These are phyloP conservation scores for Pantherophis vulpinus DNA, from an alignment of 2,797 vertebrate species.

Conservation along the genomic window DNA sequence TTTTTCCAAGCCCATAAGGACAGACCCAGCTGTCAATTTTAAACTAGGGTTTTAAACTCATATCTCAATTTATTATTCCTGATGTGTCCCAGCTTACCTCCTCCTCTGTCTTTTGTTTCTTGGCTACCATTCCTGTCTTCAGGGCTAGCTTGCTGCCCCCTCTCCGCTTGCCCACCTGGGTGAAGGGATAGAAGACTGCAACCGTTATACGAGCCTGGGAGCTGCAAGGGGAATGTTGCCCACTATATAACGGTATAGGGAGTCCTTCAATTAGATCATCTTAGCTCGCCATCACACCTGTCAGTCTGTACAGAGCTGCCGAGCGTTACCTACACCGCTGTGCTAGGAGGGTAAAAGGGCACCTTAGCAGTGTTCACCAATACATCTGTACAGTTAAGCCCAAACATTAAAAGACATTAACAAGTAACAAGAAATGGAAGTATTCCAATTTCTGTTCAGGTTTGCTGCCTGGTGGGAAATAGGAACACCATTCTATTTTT, in stretches of 20 bases:
- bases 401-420: conserved; percentile 21
- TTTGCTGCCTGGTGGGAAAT: neutral
- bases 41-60: no score
- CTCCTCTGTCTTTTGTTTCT: conserved; percentile 91
- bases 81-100: conserved; percentile 73
- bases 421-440: neutral
- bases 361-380: conserved; percentile 34
- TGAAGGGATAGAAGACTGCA: conserved; percentile 95
- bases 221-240: conserved; percentile 79
- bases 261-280: conserved; percentile 51
- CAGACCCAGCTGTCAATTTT: neutral
- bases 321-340: conserved; percentile 35
- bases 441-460: neutral
- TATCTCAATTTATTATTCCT: neutral
- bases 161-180: conserved; percentile 98
- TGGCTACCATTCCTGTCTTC: conserved; percentile 96
- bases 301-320: conserved; percentile 44
- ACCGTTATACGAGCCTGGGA: conserved; percentile 87
- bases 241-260: conserved; percentile 78
- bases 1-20: neutral
- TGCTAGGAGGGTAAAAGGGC: conserved; percentile 36
- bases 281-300: conserved; percentile 63
- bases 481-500: neutral
- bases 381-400: conserved; percentile 28
- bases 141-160: conserved; percentile 91